Evolutionary conservation across 2,888 invertebrate genomes (phyloP), one percentile per base, ranked within the genome.

Genomic region (Strigamia crassipes): DNA sequence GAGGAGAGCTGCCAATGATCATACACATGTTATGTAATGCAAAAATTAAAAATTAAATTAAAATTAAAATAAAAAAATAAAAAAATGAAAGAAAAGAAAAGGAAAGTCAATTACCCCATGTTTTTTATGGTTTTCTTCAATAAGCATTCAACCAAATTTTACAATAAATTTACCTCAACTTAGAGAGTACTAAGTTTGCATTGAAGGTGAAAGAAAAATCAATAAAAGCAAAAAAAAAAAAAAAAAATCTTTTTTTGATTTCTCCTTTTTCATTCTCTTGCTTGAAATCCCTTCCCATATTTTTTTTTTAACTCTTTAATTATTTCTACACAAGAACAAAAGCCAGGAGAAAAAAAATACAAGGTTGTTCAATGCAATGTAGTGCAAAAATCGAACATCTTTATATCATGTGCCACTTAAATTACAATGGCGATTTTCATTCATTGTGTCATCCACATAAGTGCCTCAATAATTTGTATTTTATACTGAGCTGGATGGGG

Each of bases 121-220:
- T 27, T 73, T 73, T 73, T 73, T 73, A 73, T 27, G 73, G 6
- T 13, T 27, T 73, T 31, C 23, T 27, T 73, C 73, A 27, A 73
- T 73, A 27, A 73, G 73, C 73, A 73, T 73, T 27, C 73, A 73
- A 73, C 73, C 73, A 73, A 73, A 73, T 73, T 73, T 73, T 73
- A 73, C 73, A 73, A 73, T 73, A 73, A 73, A 73, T 73, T 73
- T 73, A 73, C 73, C 31, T 73, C 73, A 73, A 73, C 73, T 73
- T 73, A 31, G 27, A 73, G 31, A 12, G 73, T 27, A 73, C 31
- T 73, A 73, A 73, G 15, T n/a, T 31, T 73, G 73, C 73, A 73
- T 73, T 73, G 73, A 73, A 73, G 73, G 73, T 73, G 73, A 73
- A 73, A 73, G 73, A 13, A 73, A 73, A 73, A 73, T 73, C 73